phyloP scores from a whole-genome alignment of 2,113 vertebrate genomes.

The Cavia aperea region DNA sequence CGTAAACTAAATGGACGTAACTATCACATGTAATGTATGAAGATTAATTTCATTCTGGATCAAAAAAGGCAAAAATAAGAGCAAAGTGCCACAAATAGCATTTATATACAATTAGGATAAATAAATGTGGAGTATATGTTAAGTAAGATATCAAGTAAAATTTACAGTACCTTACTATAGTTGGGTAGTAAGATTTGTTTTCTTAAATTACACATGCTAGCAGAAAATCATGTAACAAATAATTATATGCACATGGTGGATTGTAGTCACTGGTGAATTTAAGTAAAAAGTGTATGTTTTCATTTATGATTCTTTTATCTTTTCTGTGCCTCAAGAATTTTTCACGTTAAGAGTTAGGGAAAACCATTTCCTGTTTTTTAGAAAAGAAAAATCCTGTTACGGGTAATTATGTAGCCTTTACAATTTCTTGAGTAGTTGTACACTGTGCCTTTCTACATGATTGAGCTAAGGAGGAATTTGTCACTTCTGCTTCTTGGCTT shows the following conservation, averaged over 20 bases:
- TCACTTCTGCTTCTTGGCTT: neutral
- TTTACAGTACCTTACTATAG: neutral
- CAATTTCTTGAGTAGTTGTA: neutral
- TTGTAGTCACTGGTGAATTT: neutral
- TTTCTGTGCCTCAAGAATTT: neutral
- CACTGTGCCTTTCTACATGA: neutral
- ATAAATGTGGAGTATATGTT: neutral
- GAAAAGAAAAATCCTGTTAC: neutral
- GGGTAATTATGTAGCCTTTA: neutral
- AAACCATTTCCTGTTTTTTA: neutral
- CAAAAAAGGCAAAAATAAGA: neutral
- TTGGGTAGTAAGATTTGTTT: neutral
- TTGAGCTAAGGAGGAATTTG: neutral
- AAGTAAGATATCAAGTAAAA: neutral
- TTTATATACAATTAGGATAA: neutral
- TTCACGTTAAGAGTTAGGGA: neutral
- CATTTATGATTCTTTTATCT: neutral
- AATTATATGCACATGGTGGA: neutral
- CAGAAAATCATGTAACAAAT: neutral
- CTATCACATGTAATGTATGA: neutral
- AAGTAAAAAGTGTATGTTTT: neutral
- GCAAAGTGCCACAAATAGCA: neutral
- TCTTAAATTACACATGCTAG: neutral
- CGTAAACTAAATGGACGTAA: neutral
- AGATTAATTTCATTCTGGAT: neutral